A percentile compares a stretch with the other conserved stretches of the same genome.
These are phyloP conservation scores for Girardinus metallicus DNA, from an alignment of 2,797 vertebrate species.

Conservation along the genomic window DNA sequence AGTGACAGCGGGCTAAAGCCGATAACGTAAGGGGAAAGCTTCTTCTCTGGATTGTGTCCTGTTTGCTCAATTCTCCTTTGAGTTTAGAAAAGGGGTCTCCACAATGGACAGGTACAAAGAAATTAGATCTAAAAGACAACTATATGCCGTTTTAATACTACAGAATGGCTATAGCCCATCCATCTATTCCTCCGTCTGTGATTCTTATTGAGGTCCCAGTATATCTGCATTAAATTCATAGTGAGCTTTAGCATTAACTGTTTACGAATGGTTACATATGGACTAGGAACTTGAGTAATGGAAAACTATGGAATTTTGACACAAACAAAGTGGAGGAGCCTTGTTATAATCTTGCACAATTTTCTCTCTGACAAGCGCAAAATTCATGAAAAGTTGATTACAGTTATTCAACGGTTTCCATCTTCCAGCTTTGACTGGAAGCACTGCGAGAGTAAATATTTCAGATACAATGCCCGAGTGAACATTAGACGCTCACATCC, in stretches of 20 bases:
- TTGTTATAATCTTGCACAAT: slow-evolving; percentile 15
- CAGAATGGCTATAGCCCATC: slow-evolving; percentile 2
- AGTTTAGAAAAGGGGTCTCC: neutral
- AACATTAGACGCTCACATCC: slow-evolving; percentile 37
- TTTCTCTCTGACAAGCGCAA: slow-evolving; percentile 26
- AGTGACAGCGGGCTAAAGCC: slow-evolving; percentile 52
- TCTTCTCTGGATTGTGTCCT: slow-evolving; percentile 28
- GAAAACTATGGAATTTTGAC: slow-evolving; percentile 2
- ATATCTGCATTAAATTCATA: neutral
- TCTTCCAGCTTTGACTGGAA: slow-evolving; percentile 39
- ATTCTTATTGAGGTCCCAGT: neutral
- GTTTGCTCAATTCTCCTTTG: slow-evolving; percentile 11
- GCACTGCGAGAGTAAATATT: slow-evolving; percentile 38
- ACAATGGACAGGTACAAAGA: neutral
- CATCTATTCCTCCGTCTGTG: neutral
- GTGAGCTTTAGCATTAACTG: neutral
- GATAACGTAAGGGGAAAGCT: slow-evolving; percentile 37
- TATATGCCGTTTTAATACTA: slow-evolving; percentile 8
- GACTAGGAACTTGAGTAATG: neutral
- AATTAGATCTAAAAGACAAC: neutral
- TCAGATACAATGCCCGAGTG: slow-evolving; percentile 41
- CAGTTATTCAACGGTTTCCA: slow-evolving; percentile 43
- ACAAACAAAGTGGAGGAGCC: neutral
- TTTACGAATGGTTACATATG: neutral
- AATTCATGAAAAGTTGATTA: slow-evolving; percentile 49